Evolutionary conservation across 2,888 invertebrate species (phyloP), one percentile per base, ranked within the genome.

Genomic region (Orgyia antiqua): DNA sequence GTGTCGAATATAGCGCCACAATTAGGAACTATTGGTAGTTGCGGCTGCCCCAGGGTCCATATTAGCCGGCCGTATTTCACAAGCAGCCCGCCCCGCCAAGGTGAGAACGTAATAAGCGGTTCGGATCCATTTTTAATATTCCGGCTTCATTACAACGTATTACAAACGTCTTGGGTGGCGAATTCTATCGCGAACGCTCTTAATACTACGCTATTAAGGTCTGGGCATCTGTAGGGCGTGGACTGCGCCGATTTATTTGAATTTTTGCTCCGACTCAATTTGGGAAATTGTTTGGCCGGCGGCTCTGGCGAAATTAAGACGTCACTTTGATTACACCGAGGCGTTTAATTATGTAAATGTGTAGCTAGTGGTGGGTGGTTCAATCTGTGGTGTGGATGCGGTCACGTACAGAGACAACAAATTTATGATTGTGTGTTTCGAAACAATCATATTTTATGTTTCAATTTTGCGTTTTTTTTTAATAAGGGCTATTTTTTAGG

Each of bases 21-120:
- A 73, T 72, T 67, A 69, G 56, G 51, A 52, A 53, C 65, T 66
- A 72, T 71, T 54, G 62, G 58, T 50, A 56, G 58, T 58, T 51
- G 37, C 29, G 53, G 51, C 57, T 52, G 56, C 58, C 51, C 50
- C 45, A 44, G 73, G 80, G 60, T 68, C 67, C 73, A 63, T 69
- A 80, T 84, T 82, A 83, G 68, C 71, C 71, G 58, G 70, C 75
- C 74, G 82, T 82, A 84, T 83, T 80, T 83, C 76, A 83, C 76
- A 69, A 75, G 58, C 61, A 69, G 58, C 66, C 78, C 70, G 76
- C 70, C 72, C 77, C 69, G 74, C 67, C 71, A 80, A 86, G 83
- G 84, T 86, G 84, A 83, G 84, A 86, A 84, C 80, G 75, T 84
- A 84, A 86, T 86, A 83, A 84, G 84, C 80, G 75, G 86, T 78